A percentile compares a stretch with the other conserved stretches of the same genome.
phyloP scores from a whole-genome alignment of 2,888 invertebrate genomes.

The Adelognathus sp. region DNA sequence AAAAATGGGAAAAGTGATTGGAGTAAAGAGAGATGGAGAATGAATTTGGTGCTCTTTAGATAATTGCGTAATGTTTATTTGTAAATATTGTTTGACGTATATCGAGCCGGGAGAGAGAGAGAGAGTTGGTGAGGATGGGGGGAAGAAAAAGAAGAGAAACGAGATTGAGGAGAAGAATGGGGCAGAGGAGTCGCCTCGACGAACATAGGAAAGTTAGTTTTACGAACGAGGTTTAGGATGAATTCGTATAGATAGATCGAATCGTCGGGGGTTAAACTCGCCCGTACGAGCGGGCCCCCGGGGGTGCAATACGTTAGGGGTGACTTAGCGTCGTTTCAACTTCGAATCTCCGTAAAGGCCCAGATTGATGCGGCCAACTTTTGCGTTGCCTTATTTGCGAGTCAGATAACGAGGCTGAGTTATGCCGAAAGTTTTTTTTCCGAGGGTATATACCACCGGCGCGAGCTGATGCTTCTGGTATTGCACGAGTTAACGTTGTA shows the following conservation, averaged over 20 bases:
- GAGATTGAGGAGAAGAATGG: background rate
- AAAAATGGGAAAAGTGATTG: background rate
- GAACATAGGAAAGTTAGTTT: constrained; percentile 56
- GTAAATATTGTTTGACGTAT: constrained; percentile 52
- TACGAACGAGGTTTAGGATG: constrained; percentile 60
- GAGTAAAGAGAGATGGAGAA: constrained; percentile 9
- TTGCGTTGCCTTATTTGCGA: constrained; percentile 81
- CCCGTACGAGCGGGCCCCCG: constrained; percentile 66
- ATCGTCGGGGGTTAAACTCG: constrained; percentile 67
- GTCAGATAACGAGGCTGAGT: constrained; percentile 81
- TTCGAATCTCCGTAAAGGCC: constrained; percentile 80
- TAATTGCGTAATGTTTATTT: constrained; percentile 60
- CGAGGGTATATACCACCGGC: constrained; percentile 39
- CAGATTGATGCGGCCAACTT: constrained; percentile 81
- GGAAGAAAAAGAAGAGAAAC: background rate
- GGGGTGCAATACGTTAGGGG: constrained; percentile 80
- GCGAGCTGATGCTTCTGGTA: constrained; percentile 13
- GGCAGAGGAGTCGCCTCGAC: constrained; percentile 37
- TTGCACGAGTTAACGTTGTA: constrained; percentile 37
- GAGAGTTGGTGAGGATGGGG: background rate
- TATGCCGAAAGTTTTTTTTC: constrained; percentile 80
- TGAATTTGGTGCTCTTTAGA: constrained; percentile 71
- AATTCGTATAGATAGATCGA: constrained; percentile 71
- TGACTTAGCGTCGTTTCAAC: constrained; percentile 81
- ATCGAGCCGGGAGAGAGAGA: too few relatives aligned